A percentile compares a stretch with the other conserved stretches of the same genome.
phyloP scores from a whole-genome alignment of 1,140 invertebrate genomes.

The Paraescarpia echinospica region DNA sequence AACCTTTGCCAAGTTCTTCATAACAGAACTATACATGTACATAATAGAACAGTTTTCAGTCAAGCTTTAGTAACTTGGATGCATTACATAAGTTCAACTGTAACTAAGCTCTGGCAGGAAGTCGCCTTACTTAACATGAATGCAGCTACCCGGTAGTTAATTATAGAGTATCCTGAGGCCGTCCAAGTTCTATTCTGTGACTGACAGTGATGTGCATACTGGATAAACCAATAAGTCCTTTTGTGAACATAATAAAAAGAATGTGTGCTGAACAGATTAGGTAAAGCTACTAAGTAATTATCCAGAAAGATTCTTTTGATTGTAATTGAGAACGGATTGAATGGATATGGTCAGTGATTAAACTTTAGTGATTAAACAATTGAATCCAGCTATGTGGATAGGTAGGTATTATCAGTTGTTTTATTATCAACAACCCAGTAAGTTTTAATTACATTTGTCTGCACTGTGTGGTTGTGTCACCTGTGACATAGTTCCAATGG shows the following conservation, averaged over 20 bases:
- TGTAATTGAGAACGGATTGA: not conserved
- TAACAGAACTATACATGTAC: not conserved
- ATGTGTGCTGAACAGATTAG: not conserved
- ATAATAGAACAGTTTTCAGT: not conserved
- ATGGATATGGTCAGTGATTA: not conserved
- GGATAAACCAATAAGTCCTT: not conserved
- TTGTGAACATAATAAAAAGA: not conserved
- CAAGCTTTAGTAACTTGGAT: not conserved
- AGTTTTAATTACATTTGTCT: not conserved
- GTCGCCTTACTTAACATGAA: not conserved
- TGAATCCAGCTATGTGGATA: not conserved
- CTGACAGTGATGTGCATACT: not conserved
- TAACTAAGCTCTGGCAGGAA: not conserved
- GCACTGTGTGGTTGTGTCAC: not conserved
- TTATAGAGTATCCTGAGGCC: too few relatives aligned
- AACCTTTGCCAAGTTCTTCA: not conserved
- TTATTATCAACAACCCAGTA: not conserved
- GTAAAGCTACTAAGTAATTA: not conserved
- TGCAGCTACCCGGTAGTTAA: too few relatives aligned
- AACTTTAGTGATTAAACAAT: too few relatives aligned
- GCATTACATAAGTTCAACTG: not conserved
- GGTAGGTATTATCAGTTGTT: not conserved
- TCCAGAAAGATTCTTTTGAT: not conserved
- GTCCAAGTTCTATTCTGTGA: not conserved
- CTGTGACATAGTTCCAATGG: not conserved